These are phyloP conservation scores for Synanceia verrucosa DNA, from an alignment of 2,797 vertebrate genomes.

Conservation along the genomic window DNA sequence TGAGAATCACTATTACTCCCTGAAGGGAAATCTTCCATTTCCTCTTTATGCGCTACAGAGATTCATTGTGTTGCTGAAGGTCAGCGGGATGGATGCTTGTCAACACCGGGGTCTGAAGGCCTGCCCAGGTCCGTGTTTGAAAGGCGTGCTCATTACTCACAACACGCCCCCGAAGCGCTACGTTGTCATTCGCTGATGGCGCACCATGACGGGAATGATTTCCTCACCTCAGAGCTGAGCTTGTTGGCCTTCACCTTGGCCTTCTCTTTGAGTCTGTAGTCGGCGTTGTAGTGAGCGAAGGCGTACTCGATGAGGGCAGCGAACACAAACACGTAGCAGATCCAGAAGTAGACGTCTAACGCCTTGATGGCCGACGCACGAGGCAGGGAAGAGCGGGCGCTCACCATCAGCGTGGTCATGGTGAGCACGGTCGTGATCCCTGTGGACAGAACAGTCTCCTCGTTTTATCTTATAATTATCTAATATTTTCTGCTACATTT, in stretches of 20 bases:
- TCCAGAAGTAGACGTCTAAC: conserved; percentile 98
- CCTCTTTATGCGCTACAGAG: conserved; percentile 9
- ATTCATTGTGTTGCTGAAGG: conserved; percentile 49
- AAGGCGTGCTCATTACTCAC: conserved; percentile 47
- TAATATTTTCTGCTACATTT: neutral
- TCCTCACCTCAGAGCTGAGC: conserved; percentile 87
- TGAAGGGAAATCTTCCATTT: conserved; percentile 23
- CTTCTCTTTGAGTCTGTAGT: conserved; percentile 95
- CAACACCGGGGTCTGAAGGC: conserved; percentile 13
- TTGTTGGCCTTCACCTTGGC: conserved; percentile 90
- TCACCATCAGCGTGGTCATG: conserved; percentile 99
- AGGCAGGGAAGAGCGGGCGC: conserved; percentile 93
- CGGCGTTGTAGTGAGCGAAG: conserved; percentile 97
- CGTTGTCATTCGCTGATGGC: conserved; percentile 26
- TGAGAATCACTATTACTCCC: conserved; percentile 18
- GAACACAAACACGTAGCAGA: conserved; percentile 98
- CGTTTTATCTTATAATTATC: neutral
- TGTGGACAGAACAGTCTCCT: conserved; percentile 67
- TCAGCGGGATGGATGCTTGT: conserved; percentile 49
- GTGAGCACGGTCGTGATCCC: conserved; percentile 98
- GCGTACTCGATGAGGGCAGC: conserved; percentile 97
- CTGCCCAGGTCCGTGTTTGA: conserved; percentile 14
- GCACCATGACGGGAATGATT: conserved; percentile 10
- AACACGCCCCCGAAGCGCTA: neutral
- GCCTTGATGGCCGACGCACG: conserved; percentile 97